Evolutionary conservation across 2,113 vertebrate genomes (phyloP).

Genomic region (Galeopterus variegatus): DNA sequence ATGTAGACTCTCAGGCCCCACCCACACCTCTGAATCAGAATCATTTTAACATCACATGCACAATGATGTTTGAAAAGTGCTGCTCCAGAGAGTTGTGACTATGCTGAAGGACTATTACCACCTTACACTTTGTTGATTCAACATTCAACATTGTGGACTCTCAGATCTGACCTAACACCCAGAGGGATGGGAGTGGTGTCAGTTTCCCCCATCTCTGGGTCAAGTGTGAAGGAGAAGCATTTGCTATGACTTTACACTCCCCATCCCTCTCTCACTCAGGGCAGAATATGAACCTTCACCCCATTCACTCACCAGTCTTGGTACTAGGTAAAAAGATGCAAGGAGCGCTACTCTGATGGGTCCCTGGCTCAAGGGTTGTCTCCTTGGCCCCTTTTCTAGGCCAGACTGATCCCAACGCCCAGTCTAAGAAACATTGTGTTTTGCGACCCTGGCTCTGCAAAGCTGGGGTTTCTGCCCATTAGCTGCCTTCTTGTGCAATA

Average conservation of each 20-base stretch:
- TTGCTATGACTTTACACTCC: background rate
- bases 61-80: background rate
- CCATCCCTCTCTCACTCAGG: background rate
- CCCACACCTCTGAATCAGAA: background rate
- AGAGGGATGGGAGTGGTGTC: background rate
- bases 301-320: background rate
- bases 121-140: background rate
- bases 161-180: background rate
- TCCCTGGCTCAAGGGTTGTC: background rate
- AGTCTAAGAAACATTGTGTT: background rate
- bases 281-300: background rate
- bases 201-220: background rate
- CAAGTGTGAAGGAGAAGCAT: background rate
- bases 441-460: background rate
- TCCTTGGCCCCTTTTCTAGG: background rate
- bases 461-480: background rate
- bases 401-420: background rate
- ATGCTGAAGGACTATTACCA: background rate
- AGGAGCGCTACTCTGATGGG: background rate
- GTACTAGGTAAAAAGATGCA: background rate
- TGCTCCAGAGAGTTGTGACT: background rate
- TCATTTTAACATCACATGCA: background rate
- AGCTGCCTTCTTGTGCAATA: background rate
- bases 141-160: background rate
- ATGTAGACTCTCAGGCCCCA: background rate